Evolutionary conservation across 2,888 invertebrate genomes (phyloP).

Genomic region (Leptinotarsa tumamoca): DNA sequence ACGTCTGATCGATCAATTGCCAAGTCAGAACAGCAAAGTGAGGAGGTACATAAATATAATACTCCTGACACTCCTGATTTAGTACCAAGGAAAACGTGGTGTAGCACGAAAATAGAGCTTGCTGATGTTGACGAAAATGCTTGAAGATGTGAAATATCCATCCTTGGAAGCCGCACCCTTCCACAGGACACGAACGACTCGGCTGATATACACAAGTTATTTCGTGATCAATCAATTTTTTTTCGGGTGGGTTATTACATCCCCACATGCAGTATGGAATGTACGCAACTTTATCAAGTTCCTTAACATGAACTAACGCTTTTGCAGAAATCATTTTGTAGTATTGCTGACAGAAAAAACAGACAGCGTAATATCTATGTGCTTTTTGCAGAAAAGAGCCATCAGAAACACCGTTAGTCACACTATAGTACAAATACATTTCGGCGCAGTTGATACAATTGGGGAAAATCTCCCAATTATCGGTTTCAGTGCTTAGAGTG

Average conservation of each 20-base stretch:
- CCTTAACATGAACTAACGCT: not conserved
- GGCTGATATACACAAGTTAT: not conserved
- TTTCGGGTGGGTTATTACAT: not conserved
- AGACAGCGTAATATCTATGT: not conserved
- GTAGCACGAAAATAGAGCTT: not conserved
- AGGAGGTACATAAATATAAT: not conserved
- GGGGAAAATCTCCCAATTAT: not conserved
- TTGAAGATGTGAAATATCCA: not conserved
- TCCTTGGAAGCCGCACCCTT: not conserved
- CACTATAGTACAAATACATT: not conserved
- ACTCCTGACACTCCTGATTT: not conserved
- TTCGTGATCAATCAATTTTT: not conserved
- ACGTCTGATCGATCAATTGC: not conserved
- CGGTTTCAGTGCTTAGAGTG: not conserved
- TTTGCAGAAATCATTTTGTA: not conserved
- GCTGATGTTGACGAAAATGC: not conserved
- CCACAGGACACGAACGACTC: not conserved
- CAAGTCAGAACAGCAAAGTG: conserved; percentile 2
- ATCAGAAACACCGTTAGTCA: not conserved
- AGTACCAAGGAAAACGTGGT: not conserved
- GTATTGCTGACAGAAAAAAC: not conserved
- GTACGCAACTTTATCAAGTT: not conserved
- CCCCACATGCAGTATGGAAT: not conserved
- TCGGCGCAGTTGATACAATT: not conserved
- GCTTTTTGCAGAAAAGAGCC: not conserved